phyloP scores from a whole-genome alignment of 2,113 vertebrate species.

The Loxodonta africana region DNA sequence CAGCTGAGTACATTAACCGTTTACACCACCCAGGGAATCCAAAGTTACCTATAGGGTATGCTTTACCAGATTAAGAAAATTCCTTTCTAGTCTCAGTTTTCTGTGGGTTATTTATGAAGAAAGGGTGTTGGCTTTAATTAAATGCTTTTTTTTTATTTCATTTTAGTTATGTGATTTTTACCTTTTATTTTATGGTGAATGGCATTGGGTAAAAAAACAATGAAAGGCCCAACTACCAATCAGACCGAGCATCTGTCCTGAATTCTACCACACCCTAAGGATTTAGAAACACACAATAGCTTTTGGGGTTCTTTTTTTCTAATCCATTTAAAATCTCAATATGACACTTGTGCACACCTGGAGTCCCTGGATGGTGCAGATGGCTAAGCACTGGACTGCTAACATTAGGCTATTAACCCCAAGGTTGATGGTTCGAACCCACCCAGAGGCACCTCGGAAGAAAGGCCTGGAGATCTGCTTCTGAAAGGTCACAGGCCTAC shows the following conservation, averaged over 20 bases:
- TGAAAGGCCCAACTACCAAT: neutral
- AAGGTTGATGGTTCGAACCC: too few relatives aligned
- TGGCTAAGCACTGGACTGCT: neutral
- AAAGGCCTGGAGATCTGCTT: too few relatives aligned
- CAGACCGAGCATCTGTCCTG: neutral
- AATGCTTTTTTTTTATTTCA: neutral
- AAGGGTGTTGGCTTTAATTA: neutral
- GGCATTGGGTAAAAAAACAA: neutral
- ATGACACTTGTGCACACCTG: too few relatives aligned
- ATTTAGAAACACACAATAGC: neutral
- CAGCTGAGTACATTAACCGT: too few relatives aligned
- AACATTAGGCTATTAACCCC: too few relatives aligned
- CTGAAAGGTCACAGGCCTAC: neutral
- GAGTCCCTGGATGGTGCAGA: neutral
- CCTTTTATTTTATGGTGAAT: neutral
- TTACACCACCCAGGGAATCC: too few relatives aligned
- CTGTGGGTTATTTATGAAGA: neutral
- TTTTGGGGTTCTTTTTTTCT: neutral
- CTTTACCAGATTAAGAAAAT: neutral
- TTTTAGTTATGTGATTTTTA: neutral
- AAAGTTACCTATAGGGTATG: neutral
- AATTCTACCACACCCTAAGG: neutral
- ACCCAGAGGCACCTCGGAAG: too few relatives aligned
- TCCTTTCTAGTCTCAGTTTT: neutral
- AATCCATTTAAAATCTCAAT: neutral